phyloP scores from a whole-genome alignment of 2,797 vertebrate genomes.

The Pseudomugil gertrudae region DNA sequence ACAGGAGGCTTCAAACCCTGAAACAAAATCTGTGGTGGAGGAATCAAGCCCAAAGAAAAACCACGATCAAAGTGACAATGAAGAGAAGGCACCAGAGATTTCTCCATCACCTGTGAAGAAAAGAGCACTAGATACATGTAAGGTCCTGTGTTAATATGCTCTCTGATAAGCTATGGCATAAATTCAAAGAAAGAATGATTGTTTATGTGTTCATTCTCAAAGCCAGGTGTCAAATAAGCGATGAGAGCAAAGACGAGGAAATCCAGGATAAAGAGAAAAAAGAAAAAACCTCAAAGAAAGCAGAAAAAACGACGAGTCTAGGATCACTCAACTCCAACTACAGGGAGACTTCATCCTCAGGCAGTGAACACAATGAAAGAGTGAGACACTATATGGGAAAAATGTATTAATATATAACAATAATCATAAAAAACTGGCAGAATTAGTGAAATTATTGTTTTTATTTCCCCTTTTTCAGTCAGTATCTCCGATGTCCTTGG shows the following conservation, averaged over 20 bases:
- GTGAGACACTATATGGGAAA: constrained; percentile 48
- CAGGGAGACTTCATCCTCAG: constrained; percentile 71
- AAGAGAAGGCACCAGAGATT: constrained; percentile 50
- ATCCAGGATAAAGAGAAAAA: constrained; percentile 49
- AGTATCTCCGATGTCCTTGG: constrained; percentile 71
- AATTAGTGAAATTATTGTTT: background rate
- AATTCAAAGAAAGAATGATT: background rate
- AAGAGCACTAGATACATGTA: constrained; percentile 66
- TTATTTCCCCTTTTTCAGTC: constrained; percentile 42
- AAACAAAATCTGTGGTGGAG: constrained; percentile 55
- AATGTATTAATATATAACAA: background rate
- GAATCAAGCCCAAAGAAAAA: constrained; percentile 44
- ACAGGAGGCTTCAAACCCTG: constrained; percentile 34
- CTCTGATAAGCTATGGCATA: background rate
- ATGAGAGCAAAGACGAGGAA: constrained; percentile 75
- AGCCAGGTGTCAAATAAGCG: constrained; percentile 81
- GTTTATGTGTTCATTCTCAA: constrained; percentile 6
- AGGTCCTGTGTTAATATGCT: background rate
- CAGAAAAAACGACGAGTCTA: constrained; percentile 63
- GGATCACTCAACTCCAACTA: constrained; percentile 81
- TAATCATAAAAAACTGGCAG: too few relatives aligned
- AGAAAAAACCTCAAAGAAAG: constrained; percentile 51
- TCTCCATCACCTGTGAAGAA: constrained; percentile 68
- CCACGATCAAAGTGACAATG: constrained; percentile 50
- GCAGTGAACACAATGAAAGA: constrained; percentile 68